Conservation (phyloP, 2,113 vertebrate species). For the Sylvietta virens region DNA sequence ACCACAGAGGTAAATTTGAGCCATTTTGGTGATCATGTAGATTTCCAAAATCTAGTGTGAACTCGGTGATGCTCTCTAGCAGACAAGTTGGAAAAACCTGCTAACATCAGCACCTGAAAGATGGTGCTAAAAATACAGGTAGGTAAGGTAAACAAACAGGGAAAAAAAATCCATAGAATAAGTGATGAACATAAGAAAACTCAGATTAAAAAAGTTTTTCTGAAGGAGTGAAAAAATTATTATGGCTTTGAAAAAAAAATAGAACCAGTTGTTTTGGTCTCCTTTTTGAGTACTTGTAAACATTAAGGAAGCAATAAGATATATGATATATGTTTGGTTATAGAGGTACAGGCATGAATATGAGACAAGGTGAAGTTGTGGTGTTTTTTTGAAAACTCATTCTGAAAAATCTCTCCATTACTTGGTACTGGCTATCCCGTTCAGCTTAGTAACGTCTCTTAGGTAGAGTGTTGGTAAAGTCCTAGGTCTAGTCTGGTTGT, state of each 20-base stretch:
- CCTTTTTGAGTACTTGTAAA: not conserved
- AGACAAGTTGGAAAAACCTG: not conserved
- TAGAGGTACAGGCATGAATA: not conserved
- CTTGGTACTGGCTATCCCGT: not conserved
- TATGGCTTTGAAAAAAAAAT: not conserved
- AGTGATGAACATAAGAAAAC: not conserved
- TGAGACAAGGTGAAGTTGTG: not conserved
- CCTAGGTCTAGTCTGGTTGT: too few relatives aligned
- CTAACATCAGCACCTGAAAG: not conserved
- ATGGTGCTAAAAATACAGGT: not conserved
- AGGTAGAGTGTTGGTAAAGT: not conserved
- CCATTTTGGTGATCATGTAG: rapidly evolving
- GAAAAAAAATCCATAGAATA: not conserved
- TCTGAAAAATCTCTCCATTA: not conserved
- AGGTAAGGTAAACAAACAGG: not conserved
- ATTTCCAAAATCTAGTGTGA: not conserved
- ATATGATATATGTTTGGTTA: not conserved
- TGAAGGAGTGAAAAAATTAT: not conserved
- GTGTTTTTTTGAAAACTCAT: not conserved
- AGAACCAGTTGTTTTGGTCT: not conserved
- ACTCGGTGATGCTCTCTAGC: not conserved
- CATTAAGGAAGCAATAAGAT: not conserved
- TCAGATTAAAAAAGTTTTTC: not conserved
- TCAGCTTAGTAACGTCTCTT: not conserved
- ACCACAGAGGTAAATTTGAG: not conserved